Evolutionary conservation across 2,888 invertebrate species (phyloP).

Genomic region (Caradrina clavipalpis): DNA sequence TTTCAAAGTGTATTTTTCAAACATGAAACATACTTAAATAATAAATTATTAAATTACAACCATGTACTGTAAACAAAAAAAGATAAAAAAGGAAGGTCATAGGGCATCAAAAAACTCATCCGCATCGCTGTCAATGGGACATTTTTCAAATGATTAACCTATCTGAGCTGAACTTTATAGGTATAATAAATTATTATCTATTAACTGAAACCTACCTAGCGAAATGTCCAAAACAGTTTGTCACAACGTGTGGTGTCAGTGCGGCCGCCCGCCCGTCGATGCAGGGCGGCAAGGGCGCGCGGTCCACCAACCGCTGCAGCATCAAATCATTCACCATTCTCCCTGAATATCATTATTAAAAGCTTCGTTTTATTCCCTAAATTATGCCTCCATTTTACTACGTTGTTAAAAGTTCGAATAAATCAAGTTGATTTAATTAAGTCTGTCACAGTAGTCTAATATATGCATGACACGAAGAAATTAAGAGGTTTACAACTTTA

Average conservation of each 20-base stretch:
- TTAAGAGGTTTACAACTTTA: neutral
- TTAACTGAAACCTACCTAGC: neutral
- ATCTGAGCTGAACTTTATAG: neutral
- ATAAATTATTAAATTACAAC: too few species aligned
- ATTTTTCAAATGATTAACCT: too few species aligned
- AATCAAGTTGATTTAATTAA: neutral
- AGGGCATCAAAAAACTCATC: too few species aligned
- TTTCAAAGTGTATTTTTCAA: constrained; percentile 4
- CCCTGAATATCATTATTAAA: constrained; percentile 47
- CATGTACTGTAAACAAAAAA: too few species aligned
- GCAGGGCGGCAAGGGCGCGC: constrained; percentile 52
- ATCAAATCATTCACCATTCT: constrained; percentile 55
- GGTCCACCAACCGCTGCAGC: constrained; percentile 51
- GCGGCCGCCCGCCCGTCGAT: constrained; percentile 49
- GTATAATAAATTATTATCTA: neutral
- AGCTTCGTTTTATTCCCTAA: constrained; percentile 28
- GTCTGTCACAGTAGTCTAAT: neutral
- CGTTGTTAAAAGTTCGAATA: constrained; percentile 14
- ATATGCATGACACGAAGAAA: neutral
- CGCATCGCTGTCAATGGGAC: too few species aligned
- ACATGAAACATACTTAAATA: too few species aligned
- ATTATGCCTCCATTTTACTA: constrained; percentile 18
- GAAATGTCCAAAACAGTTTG: constrained; percentile 17
- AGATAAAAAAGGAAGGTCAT: too few species aligned
- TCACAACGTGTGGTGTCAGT: constrained; percentile 11